These are phyloP conservation scores for Sceloporus undulatus DNA, from an alignment of 2,113 vertebrate genomes.

Conservation along the genomic window DNA sequence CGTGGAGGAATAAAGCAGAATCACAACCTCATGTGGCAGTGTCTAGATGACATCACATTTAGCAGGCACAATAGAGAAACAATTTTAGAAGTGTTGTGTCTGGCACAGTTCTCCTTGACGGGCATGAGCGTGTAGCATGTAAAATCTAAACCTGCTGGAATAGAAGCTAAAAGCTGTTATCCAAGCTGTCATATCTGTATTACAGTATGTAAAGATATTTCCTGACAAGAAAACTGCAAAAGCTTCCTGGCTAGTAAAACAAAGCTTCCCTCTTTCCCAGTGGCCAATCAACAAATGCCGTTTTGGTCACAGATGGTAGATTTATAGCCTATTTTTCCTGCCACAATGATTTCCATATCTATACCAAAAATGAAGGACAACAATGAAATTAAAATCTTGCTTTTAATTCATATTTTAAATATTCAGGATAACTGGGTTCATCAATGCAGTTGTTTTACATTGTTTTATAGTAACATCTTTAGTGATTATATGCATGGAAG, in stretches of 20 bases:
- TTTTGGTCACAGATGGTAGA: constrained; percentile 68
- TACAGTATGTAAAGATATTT: constrained; percentile 80
- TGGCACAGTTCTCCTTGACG: constrained; percentile 76
- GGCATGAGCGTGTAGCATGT: constrained; percentile 69
- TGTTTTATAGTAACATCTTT: not conserved
- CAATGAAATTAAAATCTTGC: constrained; percentile 21
- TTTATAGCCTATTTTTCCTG: constrained; percentile 48
- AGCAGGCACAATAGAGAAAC: constrained; percentile 60
- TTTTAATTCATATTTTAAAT: constrained; percentile 2
- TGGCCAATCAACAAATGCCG: constrained; percentile 67
- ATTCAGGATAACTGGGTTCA: not conserved
- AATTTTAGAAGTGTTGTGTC: constrained; percentile 71
- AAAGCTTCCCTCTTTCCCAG: constrained; percentile 70
- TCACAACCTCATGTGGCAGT: constrained; percentile 29
- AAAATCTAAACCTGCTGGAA: constrained; percentile 76
- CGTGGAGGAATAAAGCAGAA: constrained; percentile 25
- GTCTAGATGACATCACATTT: constrained; percentile 58
- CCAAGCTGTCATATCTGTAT: constrained; percentile 78
- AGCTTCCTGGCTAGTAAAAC: constrained; percentile 74
- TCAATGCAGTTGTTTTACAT: not conserved
- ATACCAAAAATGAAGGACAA: not conserved
- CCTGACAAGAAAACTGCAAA: constrained; percentile 79
- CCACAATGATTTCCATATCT: constrained; percentile 42
- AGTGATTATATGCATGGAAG: not conserved
- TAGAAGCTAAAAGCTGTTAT: constrained; percentile 77